These are phyloP conservation scores for Xiphorhynchus erythropygius DNA, from an alignment of 2,797 vertebrate species.

Conservation along the genomic window DNA sequence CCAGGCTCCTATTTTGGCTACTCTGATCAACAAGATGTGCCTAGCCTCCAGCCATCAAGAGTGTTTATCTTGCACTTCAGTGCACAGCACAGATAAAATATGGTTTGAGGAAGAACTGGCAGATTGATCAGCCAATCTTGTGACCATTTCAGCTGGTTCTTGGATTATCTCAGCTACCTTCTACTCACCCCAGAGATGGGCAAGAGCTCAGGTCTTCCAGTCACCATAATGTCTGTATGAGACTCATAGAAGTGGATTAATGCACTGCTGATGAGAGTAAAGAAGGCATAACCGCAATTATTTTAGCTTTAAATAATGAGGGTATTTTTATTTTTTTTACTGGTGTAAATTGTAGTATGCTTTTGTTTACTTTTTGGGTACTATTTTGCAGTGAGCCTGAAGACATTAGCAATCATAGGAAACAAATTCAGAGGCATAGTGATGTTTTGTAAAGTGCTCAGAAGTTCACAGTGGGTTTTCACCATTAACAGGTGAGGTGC, in stretches of 20 bases:
- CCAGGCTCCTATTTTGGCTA: background rate
- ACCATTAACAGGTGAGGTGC: background rate
- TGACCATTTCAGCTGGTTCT: background rate
- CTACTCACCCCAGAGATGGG: background rate
- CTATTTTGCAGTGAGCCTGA: background rate
- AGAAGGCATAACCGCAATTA: background rate
- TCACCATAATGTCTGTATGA: background rate
- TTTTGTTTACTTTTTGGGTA: background rate
- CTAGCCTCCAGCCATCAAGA: background rate
- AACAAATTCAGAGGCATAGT: background rate
- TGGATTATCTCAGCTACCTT: background rate
- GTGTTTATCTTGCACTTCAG: background rate
- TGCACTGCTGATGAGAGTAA: background rate
- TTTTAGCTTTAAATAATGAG: background rate
- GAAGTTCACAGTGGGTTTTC: background rate
- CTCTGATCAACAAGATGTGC: background rate
- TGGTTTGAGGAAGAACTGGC: background rate
- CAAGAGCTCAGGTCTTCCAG: background rate
- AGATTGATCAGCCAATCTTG: background rate
- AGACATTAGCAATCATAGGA: background rate
- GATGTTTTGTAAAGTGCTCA: background rate
- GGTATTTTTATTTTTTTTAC: background rate
- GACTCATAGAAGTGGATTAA: background rate
- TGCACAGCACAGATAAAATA: background rate
- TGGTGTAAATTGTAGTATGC: background rate